Evolutionary conservation across 2,113 vertebrate genomes (phyloP), one percentile per base, ranked within the genome.

Genomic region (Phylloscopus trochiloides): DNA sequence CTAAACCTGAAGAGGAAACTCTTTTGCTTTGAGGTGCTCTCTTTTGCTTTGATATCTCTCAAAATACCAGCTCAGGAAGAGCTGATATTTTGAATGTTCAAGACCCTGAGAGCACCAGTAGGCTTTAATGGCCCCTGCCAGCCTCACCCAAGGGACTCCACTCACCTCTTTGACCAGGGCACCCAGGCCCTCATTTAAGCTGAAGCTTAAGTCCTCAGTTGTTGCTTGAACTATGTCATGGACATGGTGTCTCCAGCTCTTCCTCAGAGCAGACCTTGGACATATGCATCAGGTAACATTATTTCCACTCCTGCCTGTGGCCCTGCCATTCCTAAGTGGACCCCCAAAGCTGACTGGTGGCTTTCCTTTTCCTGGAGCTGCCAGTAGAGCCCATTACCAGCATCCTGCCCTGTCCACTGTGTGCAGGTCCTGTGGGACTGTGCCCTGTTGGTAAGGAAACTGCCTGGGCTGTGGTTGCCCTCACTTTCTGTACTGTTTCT

Each of bases 401-500:
- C 29, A 55, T 26, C 4, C 50, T 78, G 42, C 51, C 45, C 24
- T 80, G 57, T 5, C 13, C 5, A 0, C 32, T 29, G 22, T 4
- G 14, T 17, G 25, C 40, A 65, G 70, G 18, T 68, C 25, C 32
- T 32, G 19, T 21, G 32, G 47, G 31, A 38, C 38, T 25, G 24
- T 58, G 48, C 19, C 31, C 28, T 8, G 0, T 4, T 1, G 2
- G 25, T 50, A 34, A 67, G 38, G 21, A n/a, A 8, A 24, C 25
- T 6, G 10, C 40, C 54, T 12, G 57, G 31, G 38, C 48, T 66
- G 25, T 3, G 3, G 19, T 21, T 0, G 0, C 24, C 36, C 70
- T 77, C 36, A 42, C 5, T 22, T 76, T 62, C 34, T 61, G 36
- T 38, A 3, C 36, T 28, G 25, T 38, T 38, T 12, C 43, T 63